phyloP scores from a whole-genome alignment of 2,113 vertebrate species.

The Piaya cayana region DNA sequence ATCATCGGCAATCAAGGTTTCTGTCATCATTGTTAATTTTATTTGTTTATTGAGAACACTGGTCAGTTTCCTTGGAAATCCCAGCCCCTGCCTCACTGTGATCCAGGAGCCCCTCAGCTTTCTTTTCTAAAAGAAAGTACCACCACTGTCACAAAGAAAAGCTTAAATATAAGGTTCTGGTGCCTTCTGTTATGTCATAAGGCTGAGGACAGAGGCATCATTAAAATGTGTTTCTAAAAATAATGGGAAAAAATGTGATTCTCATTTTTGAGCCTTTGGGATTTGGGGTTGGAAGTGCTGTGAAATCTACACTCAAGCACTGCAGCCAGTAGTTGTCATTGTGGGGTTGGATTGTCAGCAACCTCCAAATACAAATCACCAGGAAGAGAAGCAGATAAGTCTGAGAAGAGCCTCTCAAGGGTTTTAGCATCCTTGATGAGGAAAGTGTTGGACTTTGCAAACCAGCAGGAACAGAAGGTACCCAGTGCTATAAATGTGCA shows the following conservation, averaged over 20 bases:
- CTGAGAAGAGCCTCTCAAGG: background rate
- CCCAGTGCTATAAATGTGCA: background rate
- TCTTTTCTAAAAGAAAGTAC: background rate
- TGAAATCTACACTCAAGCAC: background rate
- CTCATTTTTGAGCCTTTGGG: background rate
- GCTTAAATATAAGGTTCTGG: background rate
- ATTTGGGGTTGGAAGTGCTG: background rate
- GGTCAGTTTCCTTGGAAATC: background rate
- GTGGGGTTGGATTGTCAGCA: background rate
- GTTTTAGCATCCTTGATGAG: background rate
- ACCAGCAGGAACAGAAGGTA: background rate
- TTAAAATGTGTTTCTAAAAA: background rate
- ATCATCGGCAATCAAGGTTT: background rate
- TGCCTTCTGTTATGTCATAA: background rate
- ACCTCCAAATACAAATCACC: background rate
- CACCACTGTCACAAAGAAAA: background rate
- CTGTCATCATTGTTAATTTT: background rate
- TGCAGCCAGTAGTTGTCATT: background rate
- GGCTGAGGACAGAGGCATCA: background rate
- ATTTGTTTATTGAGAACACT: background rate
- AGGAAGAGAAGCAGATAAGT: background rate
- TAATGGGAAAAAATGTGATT: background rate
- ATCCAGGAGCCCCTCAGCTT: background rate
- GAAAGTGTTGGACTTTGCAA: background rate
- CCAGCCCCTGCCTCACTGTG: background rate